phyloP scores from a whole-genome alignment of 2,113 vertebrate genomes.

The Opisthocomus hoazin region DNA sequence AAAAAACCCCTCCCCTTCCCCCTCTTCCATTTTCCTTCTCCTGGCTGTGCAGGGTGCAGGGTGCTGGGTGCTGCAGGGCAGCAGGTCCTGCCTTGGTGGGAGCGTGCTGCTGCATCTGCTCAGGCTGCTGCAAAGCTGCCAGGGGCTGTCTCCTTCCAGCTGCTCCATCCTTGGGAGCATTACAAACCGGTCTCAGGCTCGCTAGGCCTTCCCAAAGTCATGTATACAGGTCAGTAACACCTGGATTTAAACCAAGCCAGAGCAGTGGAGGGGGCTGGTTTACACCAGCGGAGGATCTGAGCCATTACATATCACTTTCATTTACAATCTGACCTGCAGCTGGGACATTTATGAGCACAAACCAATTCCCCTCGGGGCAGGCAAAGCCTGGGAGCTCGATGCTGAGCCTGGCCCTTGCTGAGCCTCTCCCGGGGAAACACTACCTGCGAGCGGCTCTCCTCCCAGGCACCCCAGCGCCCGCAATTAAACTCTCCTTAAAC shows the following conservation, averaged over 20 bases:
- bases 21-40: background rate
- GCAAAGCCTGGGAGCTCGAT: background rate
- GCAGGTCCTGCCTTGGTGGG: background rate
- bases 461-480: conserved; percentile 2
- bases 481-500: conserved; percentile 69
- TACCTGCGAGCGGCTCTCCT: background rate
- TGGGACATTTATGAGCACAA: conserved; percentile 24
- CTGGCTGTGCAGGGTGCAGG: fast-evolving
- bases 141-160: background rate
- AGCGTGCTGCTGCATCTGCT: background rate
- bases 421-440: background rate
- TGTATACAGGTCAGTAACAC: background rate
- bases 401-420: background rate
- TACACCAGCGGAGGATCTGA: background rate
- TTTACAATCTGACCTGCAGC: conserved; percentile 23
- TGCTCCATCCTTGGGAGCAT: background rate
- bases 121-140: background rate
- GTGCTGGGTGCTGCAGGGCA: background rate
- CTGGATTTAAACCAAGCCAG: background rate
- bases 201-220: background rate
- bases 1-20: background rate
- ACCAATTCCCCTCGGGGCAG: background rate
- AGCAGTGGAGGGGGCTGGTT: background rate
- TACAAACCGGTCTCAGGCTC: background rate
- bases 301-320: conserved; percentile 16